A percentile compares a stretch with the other conserved stretches of the same genome.
Conservation (phyloP, 2,888 invertebrate species). For the Lapara coniferarum region DNA sequence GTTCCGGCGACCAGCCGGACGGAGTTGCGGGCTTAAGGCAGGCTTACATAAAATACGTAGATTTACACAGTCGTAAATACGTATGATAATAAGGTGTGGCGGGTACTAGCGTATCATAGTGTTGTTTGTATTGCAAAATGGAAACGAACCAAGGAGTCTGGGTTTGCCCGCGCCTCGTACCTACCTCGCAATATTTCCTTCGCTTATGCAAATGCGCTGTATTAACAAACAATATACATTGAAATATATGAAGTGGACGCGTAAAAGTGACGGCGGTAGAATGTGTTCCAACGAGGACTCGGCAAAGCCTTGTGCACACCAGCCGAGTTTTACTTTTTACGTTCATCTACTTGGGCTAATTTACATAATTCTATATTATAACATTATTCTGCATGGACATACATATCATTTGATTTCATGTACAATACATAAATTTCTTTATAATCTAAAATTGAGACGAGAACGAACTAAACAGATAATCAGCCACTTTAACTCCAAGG, state of each 20-base stretch:
- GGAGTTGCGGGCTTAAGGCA: background rate
- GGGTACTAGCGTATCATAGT: conserved; percentile 53
- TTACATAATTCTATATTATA: background rate
- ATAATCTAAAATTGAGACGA: conserved; percentile 1
- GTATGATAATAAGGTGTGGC: conserved; percentile 72
- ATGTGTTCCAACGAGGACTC: conserved; percentile 43
- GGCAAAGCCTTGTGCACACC: conserved; percentile 14
- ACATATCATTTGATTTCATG: background rate
- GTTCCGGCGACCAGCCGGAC: background rate
- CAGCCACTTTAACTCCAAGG: conserved; percentile 11
- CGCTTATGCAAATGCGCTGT: conserved; percentile 70
- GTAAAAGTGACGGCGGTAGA: conserved; percentile 64
- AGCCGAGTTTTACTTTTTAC: background rate
- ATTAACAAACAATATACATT: conserved; percentile 75
- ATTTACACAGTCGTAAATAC: conserved; percentile 74
- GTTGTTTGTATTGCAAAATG: conserved; percentile 76
- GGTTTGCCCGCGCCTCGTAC: conserved; percentile 56
- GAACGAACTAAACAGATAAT: background rate
- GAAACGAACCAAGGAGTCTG: conserved; percentile 59
- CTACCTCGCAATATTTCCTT: conserved; percentile 66
- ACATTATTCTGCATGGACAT: background rate
- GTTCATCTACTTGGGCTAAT: background rate
- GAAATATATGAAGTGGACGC: conserved; percentile 70
- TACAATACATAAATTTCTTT: background rate
- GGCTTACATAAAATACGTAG: conserved; percentile 56